These are phyloP conservation scores for Reinhardtius hippoglossoides DNA, from an alignment of 2,113 vertebrate species.

Conservation along the genomic window DNA sequence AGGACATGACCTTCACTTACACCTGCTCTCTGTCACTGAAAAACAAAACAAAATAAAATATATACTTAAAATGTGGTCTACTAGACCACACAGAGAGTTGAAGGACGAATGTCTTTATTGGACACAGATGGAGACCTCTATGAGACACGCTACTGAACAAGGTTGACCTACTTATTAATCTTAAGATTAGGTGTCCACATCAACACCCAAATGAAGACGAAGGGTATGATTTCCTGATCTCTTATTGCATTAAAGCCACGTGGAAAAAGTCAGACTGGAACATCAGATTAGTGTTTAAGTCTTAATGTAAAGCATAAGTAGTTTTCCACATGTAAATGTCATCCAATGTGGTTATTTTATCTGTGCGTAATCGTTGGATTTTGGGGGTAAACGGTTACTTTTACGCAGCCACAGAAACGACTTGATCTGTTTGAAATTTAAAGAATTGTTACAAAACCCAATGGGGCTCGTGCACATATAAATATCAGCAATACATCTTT, in stretches of 20 bases:
- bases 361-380: background rate
- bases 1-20: slow-evolving; percentile 36
- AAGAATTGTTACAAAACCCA: background rate
- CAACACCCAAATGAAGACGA: slow-evolving; percentile 49
- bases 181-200: slow-evolving; percentile 65
- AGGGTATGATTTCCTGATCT: slow-evolving; percentile 13
- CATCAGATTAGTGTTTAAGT: background rate
- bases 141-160: slow-evolving; percentile 67
- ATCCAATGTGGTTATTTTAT: background rate
- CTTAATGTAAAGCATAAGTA: background rate
- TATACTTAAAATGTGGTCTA: slow-evolving; percentile 52
- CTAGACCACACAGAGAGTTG: slow-evolving; percentile 78
- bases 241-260: background rate
- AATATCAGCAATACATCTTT: background rate
- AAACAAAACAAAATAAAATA: slow-evolving; percentile 34
- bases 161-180: slow-evolving; percentile 64
- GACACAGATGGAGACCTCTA: slow-evolving; percentile 70
- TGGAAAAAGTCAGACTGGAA: background rate
- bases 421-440: background rate
- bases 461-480: background rate
- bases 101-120: slow-evolving; percentile 73
- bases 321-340: background rate
- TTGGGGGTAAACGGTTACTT: slow-evolving; percentile 28
- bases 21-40: slow-evolving; percentile 50
- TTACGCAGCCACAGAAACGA: background rate